Base-by-base conservation (phyloP, 2,797 vertebrate species). In the Liasis olivaceus region DNA sequence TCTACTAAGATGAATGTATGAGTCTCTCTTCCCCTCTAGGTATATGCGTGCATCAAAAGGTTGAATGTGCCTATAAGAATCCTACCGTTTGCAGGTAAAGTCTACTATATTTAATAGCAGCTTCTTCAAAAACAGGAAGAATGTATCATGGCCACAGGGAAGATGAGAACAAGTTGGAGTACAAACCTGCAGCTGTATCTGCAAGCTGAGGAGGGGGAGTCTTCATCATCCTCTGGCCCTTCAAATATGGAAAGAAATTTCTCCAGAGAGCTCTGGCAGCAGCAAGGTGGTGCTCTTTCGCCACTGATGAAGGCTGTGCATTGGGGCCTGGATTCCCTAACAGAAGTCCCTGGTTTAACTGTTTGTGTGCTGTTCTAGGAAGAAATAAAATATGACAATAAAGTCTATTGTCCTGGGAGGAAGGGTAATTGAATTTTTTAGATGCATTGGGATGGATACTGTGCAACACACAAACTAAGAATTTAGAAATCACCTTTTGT, bases 241-340 rank as follows among this genome's bases (percentile, higher is more conserved):
- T 98, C 96, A 99, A 96, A 96, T 98, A 99, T 2, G 99, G 98
- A 94, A 99, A 99, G 97, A 99, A 99, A 96, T 99, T 99, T 24
- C 96, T 98, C 99, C 99, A 99, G 20, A 99, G 98, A 5, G 98
- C 98, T 4, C 95, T 93, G 89, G 99, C 98, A 7, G 99, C 98
- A 97, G 98, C 99, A 97, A 99, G 99, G 98, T 99, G 99, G 98
- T 98, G 99, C 98, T 99, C 99, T 98, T 98, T 99, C 97, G 98
- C 98, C 94, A 94, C 97, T 92, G 95, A 98, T 97, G 97, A 96
- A 90, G 97, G 91, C 72, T 97, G 97, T 47, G 95, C 90, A 0
- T 26, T 94, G 91, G 97, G 93, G 94, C 96, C 96, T 31, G 89
- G 0, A 7, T 62, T 97, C 90, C 96, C 96, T 8, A 54, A 91